Conservation (phyloP, 2,888 invertebrate genomes). For the Boloria selene region DNA sequence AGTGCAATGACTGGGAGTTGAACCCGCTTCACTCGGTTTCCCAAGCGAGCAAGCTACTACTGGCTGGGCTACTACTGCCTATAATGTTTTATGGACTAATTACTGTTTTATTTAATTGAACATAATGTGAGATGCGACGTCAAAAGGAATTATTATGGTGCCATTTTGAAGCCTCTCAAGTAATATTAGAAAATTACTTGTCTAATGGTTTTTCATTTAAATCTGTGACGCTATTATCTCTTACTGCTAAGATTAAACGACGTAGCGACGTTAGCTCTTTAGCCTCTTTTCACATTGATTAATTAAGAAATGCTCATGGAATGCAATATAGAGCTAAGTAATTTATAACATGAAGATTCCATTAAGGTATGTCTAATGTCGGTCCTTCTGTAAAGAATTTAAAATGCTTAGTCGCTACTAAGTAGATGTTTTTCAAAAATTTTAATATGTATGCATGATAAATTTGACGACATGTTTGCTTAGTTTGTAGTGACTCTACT, state of each 20-base stretch:
- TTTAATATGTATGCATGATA: no score
- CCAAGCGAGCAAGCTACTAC: not conserved
- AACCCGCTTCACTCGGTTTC: no score
- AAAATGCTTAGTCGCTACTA: no score
- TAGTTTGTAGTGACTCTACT: no score
- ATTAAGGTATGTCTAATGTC: no score
- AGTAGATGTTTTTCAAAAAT: no score
- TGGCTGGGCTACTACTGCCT: not conserved
- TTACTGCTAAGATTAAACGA: constrained; percentile 10
- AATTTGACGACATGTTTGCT: no score
- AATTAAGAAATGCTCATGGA: not conserved
- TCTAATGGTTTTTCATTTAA: constrained; percentile 18
- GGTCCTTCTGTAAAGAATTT: no score
- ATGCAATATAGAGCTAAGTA: no score
- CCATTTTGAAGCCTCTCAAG: constrained; percentile 3
- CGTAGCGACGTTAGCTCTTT: not conserved
- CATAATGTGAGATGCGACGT: not conserved
- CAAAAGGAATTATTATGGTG: constrained; percentile 10
- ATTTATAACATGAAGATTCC: no score
- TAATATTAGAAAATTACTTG: constrained; percentile 21
- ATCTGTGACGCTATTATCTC: constrained; percentile 10
- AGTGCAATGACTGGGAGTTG: not conserved
- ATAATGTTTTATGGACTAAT: not conserved
- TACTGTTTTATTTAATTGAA: not conserved
- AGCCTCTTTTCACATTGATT: not conserved